Evolutionary conservation across 2,888 invertebrate species (phyloP).

Genomic region (Hylaea fasciaria): DNA sequence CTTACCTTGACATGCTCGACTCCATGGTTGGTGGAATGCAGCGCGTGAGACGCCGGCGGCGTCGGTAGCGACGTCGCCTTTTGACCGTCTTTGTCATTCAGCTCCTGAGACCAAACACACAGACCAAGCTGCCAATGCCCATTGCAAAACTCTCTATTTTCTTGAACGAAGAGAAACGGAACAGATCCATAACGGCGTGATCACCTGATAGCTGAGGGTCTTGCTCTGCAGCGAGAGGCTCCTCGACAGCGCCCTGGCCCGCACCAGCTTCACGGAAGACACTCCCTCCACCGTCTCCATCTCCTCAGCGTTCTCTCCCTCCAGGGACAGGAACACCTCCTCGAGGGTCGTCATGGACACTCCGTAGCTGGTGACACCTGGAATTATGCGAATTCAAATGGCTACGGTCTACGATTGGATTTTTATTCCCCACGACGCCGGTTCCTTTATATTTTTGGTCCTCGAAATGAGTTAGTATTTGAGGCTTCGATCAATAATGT

Average conservation of each 20-base stretch:
- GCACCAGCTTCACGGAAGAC: conserved; percentile 89
- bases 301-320: conserved; percentile 88
- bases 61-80: conserved; percentile 72
- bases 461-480: no score
- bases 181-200: no score
- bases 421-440: no score
- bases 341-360: conserved; percentile 96
- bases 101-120: conserved; percentile 71
- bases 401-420: no score
- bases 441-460: no score
- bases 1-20: conserved; percentile 80
- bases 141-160: no score
- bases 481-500: no score
- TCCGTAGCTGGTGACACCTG: conserved; percentile 91
- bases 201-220: conserved; percentile 88
- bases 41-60: conserved; percentile 75
- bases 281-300: conserved; percentile 88
- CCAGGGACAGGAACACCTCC: conserved; percentile 93
- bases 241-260: conserved; percentile 88
- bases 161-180: no score
- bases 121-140: neutral
- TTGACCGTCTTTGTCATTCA: conserved; percentile 78
- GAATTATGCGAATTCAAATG: neutral
- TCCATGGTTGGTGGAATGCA: conserved; percentile 81
- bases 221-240: conserved; percentile 90